Conservation (phyloP, 1,140 invertebrate genomes). For the Phenacoccus solenopsis region DNA sequence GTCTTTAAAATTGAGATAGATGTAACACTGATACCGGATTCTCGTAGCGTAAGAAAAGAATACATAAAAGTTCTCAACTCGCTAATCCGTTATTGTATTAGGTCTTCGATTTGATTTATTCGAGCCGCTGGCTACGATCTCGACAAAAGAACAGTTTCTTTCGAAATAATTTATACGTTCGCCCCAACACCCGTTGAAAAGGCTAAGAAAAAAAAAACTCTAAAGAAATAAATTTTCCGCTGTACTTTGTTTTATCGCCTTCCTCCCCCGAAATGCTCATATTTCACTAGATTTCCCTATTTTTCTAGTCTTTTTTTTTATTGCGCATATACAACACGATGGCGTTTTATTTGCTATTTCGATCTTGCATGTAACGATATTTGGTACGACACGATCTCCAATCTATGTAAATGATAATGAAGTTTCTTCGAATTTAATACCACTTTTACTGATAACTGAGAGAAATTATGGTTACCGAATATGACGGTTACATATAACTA, state of each 20-base stretch:
- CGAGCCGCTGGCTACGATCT: neutral
- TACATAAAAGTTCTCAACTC: neutral
- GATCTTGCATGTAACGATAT: too few relatives aligned
- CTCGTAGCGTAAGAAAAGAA: neutral
- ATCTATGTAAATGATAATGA: too few relatives aligned
- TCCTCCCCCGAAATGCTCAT: neutral
- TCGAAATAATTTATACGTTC: neutral
- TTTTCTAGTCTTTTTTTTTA: neutral
- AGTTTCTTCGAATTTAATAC: too few relatives aligned
- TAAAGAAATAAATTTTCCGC: neutral
- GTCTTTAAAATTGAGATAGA: neutral
- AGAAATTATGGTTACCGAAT: too few relatives aligned
- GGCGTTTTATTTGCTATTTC: too few relatives aligned
- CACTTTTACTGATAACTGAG: too few relatives aligned
- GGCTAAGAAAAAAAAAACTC: neutral
- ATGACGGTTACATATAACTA: too few relatives aligned
- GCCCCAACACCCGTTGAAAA: neutral
- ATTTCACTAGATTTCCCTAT: constrained; percentile 2
- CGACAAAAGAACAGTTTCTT: constrained; percentile 1
- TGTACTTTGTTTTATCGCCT: neutral
- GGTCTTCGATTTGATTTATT: constrained; percentile 2
- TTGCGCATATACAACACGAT: too few relatives aligned
- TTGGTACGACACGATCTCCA: too few relatives aligned
- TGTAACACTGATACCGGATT: neutral
- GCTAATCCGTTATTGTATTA: neutral